Conservation (phyloP, 2,888 invertebrate genomes). For the Cataglyphis livida region DNA sequence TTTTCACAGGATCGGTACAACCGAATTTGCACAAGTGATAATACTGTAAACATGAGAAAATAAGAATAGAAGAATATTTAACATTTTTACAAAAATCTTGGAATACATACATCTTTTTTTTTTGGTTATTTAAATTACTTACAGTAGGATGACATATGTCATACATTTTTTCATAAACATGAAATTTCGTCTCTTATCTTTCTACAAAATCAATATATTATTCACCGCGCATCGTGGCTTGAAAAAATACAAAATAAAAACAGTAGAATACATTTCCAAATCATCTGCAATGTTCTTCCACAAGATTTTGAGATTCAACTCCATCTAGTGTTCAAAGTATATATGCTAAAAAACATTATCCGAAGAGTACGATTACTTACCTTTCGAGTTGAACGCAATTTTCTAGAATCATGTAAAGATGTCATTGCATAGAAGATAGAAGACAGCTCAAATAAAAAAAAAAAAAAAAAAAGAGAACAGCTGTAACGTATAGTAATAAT, state of each 20-base stretch:
- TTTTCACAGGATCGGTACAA: conserved; percentile 85
- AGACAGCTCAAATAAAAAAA: neutral
- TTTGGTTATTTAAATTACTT: conserved; percentile 68
- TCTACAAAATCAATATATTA: neutral
- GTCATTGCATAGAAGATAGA: neutral
- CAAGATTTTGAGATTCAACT: neutral
- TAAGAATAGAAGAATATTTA: neutral
- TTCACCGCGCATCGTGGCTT: neutral
- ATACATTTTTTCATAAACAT: conserved; percentile 71
- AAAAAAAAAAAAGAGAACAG: neutral
- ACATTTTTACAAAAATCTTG: neutral
- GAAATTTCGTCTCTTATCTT: neutral
- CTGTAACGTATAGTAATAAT: neutral
- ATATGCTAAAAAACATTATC: neutral
- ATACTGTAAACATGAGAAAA: conserved; percentile 79
- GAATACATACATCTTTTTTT: neutral
- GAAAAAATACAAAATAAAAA: neutral
- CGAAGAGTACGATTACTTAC: conserved; percentile 3
- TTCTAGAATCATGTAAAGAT: neutral
- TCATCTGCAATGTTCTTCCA: neutral
- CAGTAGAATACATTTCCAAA: neutral
- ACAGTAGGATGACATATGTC: conserved; percentile 82
- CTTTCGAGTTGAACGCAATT: neutral
- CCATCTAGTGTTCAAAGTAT: neutral
- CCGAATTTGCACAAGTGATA: conserved; percentile 85